Evolutionary conservation across 37 sponge, comb jelly and placozoan species (phyloP).

Genomic region (Beroe forskalii): DNA sequence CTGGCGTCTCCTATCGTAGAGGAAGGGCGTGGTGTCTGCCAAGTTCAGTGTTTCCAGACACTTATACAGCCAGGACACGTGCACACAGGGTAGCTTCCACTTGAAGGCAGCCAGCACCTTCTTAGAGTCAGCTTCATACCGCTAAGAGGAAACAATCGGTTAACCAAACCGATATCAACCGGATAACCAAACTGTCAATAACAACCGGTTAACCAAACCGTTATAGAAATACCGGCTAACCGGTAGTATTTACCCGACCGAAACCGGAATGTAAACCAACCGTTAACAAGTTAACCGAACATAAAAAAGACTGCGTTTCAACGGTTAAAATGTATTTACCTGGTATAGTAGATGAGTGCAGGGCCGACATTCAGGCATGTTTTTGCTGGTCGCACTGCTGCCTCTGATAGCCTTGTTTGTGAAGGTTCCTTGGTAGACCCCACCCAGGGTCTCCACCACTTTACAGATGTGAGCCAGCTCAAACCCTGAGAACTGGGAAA

Average conservation of each 20-base stretch:
- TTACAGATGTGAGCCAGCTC: slow-evolving; percentile 31
- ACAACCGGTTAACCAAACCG: no score
- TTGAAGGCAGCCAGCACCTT: background rate
- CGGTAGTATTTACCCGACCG: no score
- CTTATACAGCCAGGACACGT: slow-evolving; percentile 19
- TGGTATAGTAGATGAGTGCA: slow-evolving; percentile 43
- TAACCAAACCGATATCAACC: no score
- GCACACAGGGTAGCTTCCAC: slow-evolving; percentile 4
- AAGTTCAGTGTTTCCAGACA: slow-evolving; percentile 3
- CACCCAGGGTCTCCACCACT: slow-evolving; percentile 30
- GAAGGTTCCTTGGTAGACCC: slow-evolving; percentile 8
- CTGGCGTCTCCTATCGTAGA: no score
- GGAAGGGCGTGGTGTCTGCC: background rate
- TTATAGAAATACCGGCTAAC: no score
- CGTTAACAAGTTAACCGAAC: no score
- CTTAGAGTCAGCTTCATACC: background rate
- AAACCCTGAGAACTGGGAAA: slow-evolving; percentile 38
- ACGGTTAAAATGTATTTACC: no score
- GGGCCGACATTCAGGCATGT: slow-evolving; percentile 25
- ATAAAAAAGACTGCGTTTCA: no score
- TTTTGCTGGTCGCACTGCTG: background rate
- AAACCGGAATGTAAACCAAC: no score
- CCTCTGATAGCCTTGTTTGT: slow-evolving; percentile 8
- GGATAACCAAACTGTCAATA: no score
- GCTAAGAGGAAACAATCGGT: no score